Percentiles rank a stretch among this genome's conserved stretches.
Evolutionary conservation across 2,888 invertebrate species (phyloP).

Genomic region (Pomacea canaliculata): DNA sequence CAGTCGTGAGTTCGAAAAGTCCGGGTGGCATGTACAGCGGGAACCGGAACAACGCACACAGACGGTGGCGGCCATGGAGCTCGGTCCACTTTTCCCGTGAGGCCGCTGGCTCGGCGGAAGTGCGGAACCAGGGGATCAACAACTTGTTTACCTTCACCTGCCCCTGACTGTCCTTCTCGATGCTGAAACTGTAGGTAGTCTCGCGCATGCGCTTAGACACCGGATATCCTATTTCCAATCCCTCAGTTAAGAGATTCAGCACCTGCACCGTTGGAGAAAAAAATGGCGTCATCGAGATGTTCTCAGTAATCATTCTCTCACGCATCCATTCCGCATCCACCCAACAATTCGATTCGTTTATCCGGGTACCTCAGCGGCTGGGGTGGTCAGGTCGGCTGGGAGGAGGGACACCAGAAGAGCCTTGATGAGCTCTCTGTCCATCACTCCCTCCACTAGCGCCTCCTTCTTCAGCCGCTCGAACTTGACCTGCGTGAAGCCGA

Average conservation of each 20-base stretch:
- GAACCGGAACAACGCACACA: constrained; percentile 55
- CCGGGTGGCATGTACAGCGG: constrained; percentile 65
- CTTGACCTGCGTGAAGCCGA: constrained; percentile 40
- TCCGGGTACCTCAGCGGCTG: constrained; percentile 23
- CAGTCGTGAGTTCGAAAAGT: constrained; percentile 59
- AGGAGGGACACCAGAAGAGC: constrained; percentile 52
- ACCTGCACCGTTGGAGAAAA: constrained; percentile 24
- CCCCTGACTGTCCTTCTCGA: constrained; percentile 34
- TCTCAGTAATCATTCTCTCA: too few relatives aligned
- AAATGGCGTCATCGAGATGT: too few relatives aligned
- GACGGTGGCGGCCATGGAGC: constrained; percentile 38
- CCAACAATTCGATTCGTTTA: too few relatives aligned
- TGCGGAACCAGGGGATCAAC: constrained; percentile 59
- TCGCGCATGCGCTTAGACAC: constrained; percentile 44
- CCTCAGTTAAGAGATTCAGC: constrained; percentile 47
- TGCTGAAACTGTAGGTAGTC: constrained; percentile 15
- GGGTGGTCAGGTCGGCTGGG: constrained; percentile 47
- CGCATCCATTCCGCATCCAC: too few relatives aligned
- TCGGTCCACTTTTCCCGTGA: constrained; percentile 45
- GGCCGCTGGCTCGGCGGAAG: constrained; percentile 46
- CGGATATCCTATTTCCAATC: constrained; percentile 61
- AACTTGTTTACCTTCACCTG: constrained; percentile 44
- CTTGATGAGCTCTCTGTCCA: constrained; percentile 60
- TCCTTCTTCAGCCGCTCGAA: constrained; percentile 56
- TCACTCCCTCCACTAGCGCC: constrained; percentile 52